Conservation (phyloP, 2,113 vertebrate genomes). For the Halcyon senegalensis region DNA sequence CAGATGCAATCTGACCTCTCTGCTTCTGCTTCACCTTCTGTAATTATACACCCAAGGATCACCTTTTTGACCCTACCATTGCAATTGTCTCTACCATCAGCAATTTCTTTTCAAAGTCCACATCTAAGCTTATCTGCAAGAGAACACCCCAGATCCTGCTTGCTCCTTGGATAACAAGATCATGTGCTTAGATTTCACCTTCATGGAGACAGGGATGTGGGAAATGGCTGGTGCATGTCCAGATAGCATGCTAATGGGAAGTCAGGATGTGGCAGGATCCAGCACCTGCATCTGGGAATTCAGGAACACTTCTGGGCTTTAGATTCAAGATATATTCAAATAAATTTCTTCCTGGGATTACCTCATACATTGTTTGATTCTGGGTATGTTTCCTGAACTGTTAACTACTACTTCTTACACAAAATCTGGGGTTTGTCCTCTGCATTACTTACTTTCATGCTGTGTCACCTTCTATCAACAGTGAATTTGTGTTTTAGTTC, state of each 20-base stretch:
- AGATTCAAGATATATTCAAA: not conserved
- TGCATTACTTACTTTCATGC: not conserved
- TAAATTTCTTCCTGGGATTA: not conserved
- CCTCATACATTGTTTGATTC: not conserved
- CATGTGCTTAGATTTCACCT: slow-evolving; percentile 28
- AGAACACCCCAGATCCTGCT: slow-evolving; percentile 34
- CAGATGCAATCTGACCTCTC: slow-evolving; percentile 30
- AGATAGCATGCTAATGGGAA: not conserved
- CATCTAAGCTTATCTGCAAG: slow-evolving; percentile 41
- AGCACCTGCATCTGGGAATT: not conserved
- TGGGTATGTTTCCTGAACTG: not conserved
- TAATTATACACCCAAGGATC: slow-evolving; percentile 42
- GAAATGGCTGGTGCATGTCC: not conserved
- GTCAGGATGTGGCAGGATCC: not conserved
- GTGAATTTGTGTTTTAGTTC: not conserved
- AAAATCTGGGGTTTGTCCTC: not conserved
- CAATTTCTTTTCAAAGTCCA: not conserved
- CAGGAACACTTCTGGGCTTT: not conserved
- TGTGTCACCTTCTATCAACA: not conserved
- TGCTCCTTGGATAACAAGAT: slow-evolving; percentile 17
- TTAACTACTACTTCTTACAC: not conserved
- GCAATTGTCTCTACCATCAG: slow-evolving; percentile 7
- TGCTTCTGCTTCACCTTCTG: slow-evolving; percentile 30
- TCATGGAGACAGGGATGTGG: not conserved
- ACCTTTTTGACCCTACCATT: slow-evolving; percentile 26